phyloP scores from a whole-genome alignment of 2,113 vertebrate species.

The Calyptommatus sinebrachiatus region DNA sequence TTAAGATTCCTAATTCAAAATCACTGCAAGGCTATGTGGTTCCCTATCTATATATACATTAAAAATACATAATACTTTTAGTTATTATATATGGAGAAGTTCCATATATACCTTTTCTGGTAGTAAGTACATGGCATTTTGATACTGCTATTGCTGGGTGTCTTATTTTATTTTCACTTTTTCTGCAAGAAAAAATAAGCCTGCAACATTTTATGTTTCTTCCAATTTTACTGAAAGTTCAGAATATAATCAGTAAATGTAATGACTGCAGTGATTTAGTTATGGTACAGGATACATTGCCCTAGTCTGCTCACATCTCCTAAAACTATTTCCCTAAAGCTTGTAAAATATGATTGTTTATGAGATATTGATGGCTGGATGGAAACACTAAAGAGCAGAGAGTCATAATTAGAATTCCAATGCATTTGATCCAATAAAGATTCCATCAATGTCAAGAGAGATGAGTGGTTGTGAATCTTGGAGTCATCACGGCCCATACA shows the following conservation, averaged over 20 bases:
- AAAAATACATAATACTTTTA: background rate
- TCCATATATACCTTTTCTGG: background rate
- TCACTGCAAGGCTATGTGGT: no score
- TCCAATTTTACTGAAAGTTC: background rate
- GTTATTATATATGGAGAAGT: background rate
- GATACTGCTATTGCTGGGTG: background rate
- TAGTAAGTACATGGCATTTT: background rate
- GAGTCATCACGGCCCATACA: constrained; percentile 44
- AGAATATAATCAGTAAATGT: constrained; percentile 17
- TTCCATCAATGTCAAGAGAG: constrained; percentile 61
- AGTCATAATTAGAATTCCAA: constrained; percentile 58
- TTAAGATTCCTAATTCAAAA: no score
- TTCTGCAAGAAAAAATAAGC: background rate
- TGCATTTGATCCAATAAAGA: constrained; percentile 54
- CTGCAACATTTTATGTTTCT: background rate
- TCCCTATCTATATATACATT: no score
- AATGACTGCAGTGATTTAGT: constrained; percentile 35
- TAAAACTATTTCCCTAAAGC: constrained; percentile 34
- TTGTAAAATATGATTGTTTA: constrained; percentile 62
- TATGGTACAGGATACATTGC: constrained; percentile 10
- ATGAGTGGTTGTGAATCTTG: constrained; percentile 66
- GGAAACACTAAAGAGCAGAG: constrained; percentile 61
- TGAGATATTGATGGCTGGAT: constrained; percentile 57
- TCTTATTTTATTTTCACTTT: constrained; percentile 37
- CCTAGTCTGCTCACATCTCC: constrained; percentile 34